These are phyloP conservation scores for Pteronura brasiliensis DNA, from an alignment of 2,113 vertebrate genomes.

Conservation along the genomic window DNA sequence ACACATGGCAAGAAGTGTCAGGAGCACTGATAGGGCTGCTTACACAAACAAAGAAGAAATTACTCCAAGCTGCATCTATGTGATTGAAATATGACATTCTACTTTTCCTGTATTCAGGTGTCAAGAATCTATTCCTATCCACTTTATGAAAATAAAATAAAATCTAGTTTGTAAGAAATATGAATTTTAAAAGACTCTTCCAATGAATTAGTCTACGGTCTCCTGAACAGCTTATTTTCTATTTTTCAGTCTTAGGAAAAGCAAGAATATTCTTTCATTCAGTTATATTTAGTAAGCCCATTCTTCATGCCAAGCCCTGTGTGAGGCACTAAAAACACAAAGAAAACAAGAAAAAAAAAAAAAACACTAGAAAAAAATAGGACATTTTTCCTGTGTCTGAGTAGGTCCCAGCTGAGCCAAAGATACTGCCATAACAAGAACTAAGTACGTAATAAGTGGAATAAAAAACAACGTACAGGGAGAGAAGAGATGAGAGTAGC, in stretches of 20 bases:
- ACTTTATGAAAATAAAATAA: background rate
- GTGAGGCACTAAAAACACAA: background rate
- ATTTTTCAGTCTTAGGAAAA: background rate
- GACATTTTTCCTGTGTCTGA: background rate
- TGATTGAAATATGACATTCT: background rate
- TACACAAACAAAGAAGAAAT: background rate
- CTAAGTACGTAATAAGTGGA: background rate
- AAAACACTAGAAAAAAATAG: conserved; percentile 8
- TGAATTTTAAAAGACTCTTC: background rate
- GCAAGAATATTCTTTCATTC: background rate
- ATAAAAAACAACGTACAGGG: background rate
- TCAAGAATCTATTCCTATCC: background rate
- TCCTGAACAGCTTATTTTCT: background rate
- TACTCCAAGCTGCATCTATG: background rate
- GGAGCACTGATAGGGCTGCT: background rate
- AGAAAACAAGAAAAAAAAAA: background rate
- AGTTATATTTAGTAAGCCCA: background rate
- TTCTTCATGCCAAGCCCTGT: background rate
- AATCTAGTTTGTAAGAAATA: background rate
- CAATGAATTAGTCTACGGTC: background rate
- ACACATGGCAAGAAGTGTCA: background rate
- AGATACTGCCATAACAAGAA: background rate
- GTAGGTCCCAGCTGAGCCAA: background rate
- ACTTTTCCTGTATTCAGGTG: background rate
- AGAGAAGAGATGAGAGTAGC: background rate